Evolutionary conservation across 2,888 invertebrate species (phyloP).

Genomic region (Pheosia gnoma): DNA sequence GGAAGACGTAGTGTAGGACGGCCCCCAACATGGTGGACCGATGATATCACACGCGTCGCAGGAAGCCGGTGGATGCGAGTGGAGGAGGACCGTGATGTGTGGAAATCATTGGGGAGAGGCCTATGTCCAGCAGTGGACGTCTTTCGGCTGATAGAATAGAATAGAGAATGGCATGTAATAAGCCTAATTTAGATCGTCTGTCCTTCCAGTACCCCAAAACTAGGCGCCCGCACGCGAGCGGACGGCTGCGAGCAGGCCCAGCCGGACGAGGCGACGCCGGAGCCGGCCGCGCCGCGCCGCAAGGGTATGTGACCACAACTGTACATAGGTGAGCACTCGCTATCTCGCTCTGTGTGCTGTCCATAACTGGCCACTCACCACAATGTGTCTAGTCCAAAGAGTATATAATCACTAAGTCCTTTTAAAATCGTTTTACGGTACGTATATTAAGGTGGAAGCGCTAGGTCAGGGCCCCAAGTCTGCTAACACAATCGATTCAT

Average conservation of each 20-base stretch:
- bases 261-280: slow-evolving; percentile 44
- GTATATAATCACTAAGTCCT: too few relatives aligned
- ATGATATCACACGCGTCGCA: too few relatives aligned
- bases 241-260: slow-evolving; percentile 68
- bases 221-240: slow-evolving; percentile 72
- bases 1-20: too few relatives aligned
- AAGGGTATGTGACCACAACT: slow-evolving; percentile 65
- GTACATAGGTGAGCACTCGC: slow-evolving; percentile 48
- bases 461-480: too few relatives aligned
- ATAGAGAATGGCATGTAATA: not conserved
- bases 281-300: slow-evolving; percentile 48
- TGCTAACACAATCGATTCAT: too few relatives aligned
- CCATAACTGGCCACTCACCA: slow-evolving; percentile 9
- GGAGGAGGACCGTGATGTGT: too few relatives aligned
- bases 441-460: too few relatives aligned
- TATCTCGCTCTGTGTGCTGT: slow-evolving; percentile 29
- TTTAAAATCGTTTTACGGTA: not conserved
- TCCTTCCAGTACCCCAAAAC: slow-evolving; percentile 56
- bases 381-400: slow-evolving; percentile 9
- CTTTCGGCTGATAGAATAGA: too few relatives aligned
- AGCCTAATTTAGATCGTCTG: not conserved
- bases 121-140: too few relatives aligned
- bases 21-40: too few relatives aligned
- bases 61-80: too few relatives aligned
- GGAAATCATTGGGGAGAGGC: too few relatives aligned